A percentile compares a stretch with the other conserved stretches of the same genome.
Conservation (phyloP, 2,888 invertebrate genomes). For the Microctonus aethiopoides region DNA sequence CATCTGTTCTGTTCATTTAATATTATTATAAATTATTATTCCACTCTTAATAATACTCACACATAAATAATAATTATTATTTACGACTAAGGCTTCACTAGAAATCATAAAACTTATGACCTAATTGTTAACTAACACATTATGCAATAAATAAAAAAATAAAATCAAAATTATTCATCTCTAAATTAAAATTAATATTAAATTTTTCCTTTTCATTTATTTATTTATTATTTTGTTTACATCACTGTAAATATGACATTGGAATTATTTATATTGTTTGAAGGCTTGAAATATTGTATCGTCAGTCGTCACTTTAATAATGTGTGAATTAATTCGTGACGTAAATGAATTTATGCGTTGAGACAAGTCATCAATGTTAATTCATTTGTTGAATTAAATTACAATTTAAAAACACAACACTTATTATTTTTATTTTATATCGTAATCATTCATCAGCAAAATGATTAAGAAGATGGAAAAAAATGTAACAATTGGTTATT, state of each 20-base stretch:
- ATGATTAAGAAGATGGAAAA: too few species aligned
- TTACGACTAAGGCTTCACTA: background rate
- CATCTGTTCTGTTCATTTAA: too few species aligned
- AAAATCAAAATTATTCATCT: background rate
- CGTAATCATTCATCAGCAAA: too few species aligned
- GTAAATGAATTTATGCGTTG: slow-evolving; percentile 13
- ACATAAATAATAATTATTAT: background rate
- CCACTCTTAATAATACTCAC: background rate
- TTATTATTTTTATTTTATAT: too few species aligned
- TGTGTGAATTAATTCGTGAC: slow-evolving; percentile 25
- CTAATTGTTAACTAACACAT: background rate
- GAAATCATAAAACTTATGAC: background rate
- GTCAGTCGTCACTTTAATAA: background rate
- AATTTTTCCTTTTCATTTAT: too few species aligned
- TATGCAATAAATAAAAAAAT: background rate
- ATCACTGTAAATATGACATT: background rate
- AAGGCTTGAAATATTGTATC: background rate
- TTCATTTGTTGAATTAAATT: slow-evolving; percentile 2
- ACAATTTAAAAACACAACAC: background rate
- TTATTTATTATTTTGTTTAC: background rate
- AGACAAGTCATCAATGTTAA: background rate
- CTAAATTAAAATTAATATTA: background rate
- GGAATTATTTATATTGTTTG: background rate
- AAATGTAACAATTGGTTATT: background rate
- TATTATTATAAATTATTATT: background rate